phyloP scores from a whole-genome alignment of 2,113 vertebrate genomes.

The Trematocara macrostoma region DNA sequence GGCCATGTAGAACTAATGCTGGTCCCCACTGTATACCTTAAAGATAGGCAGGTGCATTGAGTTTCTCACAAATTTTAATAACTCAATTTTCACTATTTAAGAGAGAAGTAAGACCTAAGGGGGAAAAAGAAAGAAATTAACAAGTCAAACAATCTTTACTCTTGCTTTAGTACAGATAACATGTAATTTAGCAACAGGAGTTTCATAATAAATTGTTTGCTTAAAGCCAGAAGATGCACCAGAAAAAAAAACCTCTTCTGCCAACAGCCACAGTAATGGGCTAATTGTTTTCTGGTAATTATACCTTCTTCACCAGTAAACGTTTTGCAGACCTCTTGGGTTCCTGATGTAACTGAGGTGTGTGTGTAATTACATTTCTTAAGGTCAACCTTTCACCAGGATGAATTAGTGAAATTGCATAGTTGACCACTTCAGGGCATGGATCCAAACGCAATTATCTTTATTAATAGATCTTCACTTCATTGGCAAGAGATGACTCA shows the following conservation, averaged over 20 bases:
- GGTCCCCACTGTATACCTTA: conserved; percentile 40
- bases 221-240: conserved; percentile 38
- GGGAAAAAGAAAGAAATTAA: not conserved
- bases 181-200: not conserved
- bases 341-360: conserved; percentile 75
- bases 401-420: conserved; percentile 80
- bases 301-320: conserved; percentile 71
- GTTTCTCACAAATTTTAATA: not conserved
- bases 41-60: conserved; percentile 22
- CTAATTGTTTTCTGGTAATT: conserved; percentile 78
- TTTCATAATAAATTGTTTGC: conserved; percentile 45
- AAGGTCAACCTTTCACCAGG: conserved; percentile 80
- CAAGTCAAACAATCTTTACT: not conserved
- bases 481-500: conserved; percentile 42
- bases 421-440: conserved; percentile 78
- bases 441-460: conserved; percentile 77
- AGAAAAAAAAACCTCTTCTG: not conserved
- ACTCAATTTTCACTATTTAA: not conserved
- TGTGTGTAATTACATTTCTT: conserved; percentile 80
- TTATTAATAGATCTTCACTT: conserved; percentile 72
- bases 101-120: not conserved
- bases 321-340: conserved; percentile 70
- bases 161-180: not conserved
- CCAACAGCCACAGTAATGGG: conserved; percentile 47
- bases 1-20: conserved; percentile 70